Conservation (phyloP, 2,797 vertebrate genomes). For the Phylloscopus collybita region DNA sequence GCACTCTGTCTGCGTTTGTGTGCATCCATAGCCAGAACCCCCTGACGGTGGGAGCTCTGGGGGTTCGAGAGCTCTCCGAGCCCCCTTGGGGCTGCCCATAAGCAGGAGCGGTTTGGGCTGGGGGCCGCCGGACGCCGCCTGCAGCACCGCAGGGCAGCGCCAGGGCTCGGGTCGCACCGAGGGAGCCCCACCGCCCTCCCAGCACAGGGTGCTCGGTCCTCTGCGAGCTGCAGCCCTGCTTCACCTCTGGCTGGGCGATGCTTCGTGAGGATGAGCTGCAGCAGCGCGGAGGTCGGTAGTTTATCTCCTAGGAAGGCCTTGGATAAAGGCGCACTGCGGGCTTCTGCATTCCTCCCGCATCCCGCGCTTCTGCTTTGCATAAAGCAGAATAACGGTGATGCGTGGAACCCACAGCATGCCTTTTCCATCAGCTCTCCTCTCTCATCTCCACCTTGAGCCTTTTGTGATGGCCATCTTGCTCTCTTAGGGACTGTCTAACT, state of each 20-base stretch:
- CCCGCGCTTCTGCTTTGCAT: neutral
- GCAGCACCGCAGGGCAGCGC: neutral
- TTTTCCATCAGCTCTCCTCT: neutral
- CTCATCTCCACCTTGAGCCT: neutral
- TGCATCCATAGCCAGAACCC: accelerated
- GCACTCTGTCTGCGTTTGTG: neutral
- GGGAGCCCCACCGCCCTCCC: neutral
- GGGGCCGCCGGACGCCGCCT: neutral
- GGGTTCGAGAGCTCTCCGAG: neutral
- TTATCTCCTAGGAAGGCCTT: neutral
- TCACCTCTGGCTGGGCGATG: neutral
- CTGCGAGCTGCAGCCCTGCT: neutral
- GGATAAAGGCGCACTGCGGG: neutral
- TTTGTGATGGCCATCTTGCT: neutral
- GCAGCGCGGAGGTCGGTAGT: neutral
- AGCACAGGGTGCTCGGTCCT: neutral
- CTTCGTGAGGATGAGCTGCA: neutral
- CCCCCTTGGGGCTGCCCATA: neutral
- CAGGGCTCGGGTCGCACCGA: neutral
- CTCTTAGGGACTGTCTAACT: neutral
- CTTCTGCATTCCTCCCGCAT: neutral
- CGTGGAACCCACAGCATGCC: neutral
- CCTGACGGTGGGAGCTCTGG: neutral
- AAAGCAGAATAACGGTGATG: neutral
- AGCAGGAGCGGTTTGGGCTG: neutral